Conservation (phyloP, 2,797 vertebrate genomes). For the Coendou prehensilis region DNA sequence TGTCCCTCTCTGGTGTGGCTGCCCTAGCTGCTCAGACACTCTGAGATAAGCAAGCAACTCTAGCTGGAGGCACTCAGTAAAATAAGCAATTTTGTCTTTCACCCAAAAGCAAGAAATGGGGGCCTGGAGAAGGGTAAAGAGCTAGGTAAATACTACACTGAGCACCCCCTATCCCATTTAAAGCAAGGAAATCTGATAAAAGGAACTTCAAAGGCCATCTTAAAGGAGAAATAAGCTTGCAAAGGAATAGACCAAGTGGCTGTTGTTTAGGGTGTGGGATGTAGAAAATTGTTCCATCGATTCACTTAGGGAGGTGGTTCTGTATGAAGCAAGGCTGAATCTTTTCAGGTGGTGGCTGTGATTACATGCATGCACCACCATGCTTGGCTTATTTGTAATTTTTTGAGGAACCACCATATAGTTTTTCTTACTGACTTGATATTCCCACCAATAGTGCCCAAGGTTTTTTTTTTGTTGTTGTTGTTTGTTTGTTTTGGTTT, state of each 20-base stretch:
- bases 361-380: background rate
- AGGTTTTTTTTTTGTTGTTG: too few relatives aligned
- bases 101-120: background rate
- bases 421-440: background rate
- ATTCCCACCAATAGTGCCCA: too few relatives aligned
- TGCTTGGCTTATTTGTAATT: background rate
- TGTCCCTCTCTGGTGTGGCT: constrained; percentile 47
- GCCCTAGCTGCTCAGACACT: constrained; percentile 10
- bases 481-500: too few relatives aligned
- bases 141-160: constrained; percentile 8
- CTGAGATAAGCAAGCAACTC: background rate
- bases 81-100: constrained; percentile 52
- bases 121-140: background rate
- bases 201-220: constrained; percentile 63
- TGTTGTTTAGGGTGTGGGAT: background rate
- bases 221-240: constrained; percentile 59
- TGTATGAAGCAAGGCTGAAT: background rate
- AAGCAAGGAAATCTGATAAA: constrained; percentile 53
- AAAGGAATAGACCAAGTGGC: constrained; percentile 22
- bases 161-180: background rate
- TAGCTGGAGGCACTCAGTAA: constrained; percentile 15
- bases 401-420: background rate
- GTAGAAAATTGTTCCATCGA: background rate
- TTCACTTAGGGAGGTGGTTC: background rate
- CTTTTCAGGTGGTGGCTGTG: background rate